Base-by-base conservation (phyloP, 1,140 invertebrate genomes). In the Medauroidea extradentata region DNA sequence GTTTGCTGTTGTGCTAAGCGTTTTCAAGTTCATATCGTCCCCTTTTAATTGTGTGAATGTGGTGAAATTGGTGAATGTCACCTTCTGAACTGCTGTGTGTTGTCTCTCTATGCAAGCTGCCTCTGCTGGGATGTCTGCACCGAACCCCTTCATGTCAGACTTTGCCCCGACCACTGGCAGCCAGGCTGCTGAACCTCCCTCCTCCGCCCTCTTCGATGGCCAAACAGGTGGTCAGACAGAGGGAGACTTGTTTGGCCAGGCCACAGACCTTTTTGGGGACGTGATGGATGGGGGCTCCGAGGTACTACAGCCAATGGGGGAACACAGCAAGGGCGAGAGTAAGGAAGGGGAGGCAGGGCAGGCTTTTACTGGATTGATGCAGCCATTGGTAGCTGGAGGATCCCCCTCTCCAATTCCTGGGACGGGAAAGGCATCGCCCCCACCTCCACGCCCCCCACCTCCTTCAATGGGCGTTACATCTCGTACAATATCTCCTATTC, bases 181-280 rank as follows among this genome's bases (percentile, higher is more conserved):
- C 52, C 59, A 44, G 71, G 76, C 74, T 73, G 70, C 69, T 67
- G 53, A 68, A 73, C 71, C 62, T 74, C 67, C 62, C 65, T 71
- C 61, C 71, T 71, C 63, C 49, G 41, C 43, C 59, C 21, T 57
- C 27, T 53, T 34, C 50, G 63, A 60, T n/a, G n/a, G n/a, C n/a
- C n/a, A n/a, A n/a, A n/a, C n/a, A n/a, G n/a, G n/a, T 52, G 65
- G 63, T 44, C 61, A 65, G 53, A 49, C 60, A 34, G 52, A 63
- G 27, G 21, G 52, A 41, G 18, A 41, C 49, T 24, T 51, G 50
- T 27, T 54, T 39, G 44, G 29, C 29, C 53, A 56, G 39, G 29
- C 21, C 46, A 50, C 71, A 65, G 77, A 77, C 65, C 68, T 75
- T 58, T 76, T 78, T 69, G 73, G 74, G 69, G 73, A 72, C 63